phyloP scores from a whole-genome alignment of 2,888 invertebrate species.

The Nomada fabriciana region DNA sequence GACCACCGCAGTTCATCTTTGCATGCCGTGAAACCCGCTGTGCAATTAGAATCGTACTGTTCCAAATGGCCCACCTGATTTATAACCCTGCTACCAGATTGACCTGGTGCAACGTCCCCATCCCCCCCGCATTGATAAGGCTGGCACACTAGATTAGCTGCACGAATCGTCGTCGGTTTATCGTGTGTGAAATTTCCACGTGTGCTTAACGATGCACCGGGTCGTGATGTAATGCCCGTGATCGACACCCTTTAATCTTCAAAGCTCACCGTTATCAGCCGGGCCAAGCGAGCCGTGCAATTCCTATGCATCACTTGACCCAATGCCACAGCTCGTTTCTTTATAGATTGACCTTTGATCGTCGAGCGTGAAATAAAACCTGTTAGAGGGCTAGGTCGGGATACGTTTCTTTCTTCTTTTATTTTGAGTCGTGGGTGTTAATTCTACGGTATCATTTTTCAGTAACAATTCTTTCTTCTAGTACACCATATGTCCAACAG shows the following conservation, averaged over 20 bases:
- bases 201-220: constrained; percentile 40
- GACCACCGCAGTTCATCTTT: not conserved
- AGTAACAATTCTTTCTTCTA: no score
- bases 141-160: not conserved
- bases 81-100: not conserved
- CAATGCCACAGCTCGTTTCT: constrained; percentile 10
- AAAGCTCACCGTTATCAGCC: constrained; percentile 54
- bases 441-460: not conserved
- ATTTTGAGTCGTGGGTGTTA: not conserved
- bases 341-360: constrained; percentile 64
- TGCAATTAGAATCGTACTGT: no score
- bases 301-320: constrained; percentile 45
- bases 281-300: constrained; percentile 35
- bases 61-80: not conserved
- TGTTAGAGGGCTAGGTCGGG: constrained; percentile 8
- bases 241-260: constrained; percentile 51
- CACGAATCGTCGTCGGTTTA: constrained; percentile 28
- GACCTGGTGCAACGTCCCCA: not conserved
- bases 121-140: not conserved
- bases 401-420: not conserved
- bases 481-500: not conserved
- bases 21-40: no score
- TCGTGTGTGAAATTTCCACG: constrained; percentile 41
- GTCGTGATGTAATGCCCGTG: not conserved
- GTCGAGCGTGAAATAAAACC: constrained; percentile 59